phyloP scores from a whole-genome alignment of 1,140 invertebrate genomes.

The Galleria mellonella region DNA sequence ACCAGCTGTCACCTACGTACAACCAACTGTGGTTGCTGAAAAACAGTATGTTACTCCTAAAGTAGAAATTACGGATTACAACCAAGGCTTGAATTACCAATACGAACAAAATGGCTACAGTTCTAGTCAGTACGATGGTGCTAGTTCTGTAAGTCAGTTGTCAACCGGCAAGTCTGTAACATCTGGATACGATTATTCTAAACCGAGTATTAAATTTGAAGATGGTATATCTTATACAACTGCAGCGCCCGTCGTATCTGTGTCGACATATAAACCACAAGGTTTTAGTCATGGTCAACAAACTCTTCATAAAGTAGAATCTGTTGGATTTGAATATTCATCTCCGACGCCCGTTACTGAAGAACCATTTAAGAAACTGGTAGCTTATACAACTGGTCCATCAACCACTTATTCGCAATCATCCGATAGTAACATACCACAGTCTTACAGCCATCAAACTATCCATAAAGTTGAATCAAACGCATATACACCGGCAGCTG shows the following conservation, averaged over 20 bases:
- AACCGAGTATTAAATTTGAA: slow-evolving; percentile 58
- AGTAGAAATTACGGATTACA: slow-evolving; percentile 33
- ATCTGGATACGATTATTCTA: slow-evolving; percentile 62
- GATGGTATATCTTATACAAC: slow-evolving; percentile 49
- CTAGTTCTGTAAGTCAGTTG: slow-evolving; percentile 7
- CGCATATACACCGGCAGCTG: no score
- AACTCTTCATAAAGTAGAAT: slow-evolving; percentile 42
- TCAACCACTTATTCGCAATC: slow-evolving; percentile 35
- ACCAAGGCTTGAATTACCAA: slow-evolving; percentile 38
- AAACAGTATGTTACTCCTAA: slow-evolving; percentile 31
- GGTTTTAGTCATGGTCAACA: slow-evolving; percentile 44
- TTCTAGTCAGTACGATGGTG: slow-evolving; percentile 4
- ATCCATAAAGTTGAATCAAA: slow-evolving; percentile 20
- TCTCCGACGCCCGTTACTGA: slow-evolving; percentile 49
- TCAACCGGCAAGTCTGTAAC: slow-evolving; percentile 18
- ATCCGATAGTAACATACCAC: slow-evolving; percentile 22
- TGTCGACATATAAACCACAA: slow-evolving; percentile 46
- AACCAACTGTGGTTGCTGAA: slow-evolving; percentile 45
- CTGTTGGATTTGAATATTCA: slow-evolving; percentile 37
- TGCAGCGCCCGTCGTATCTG: slow-evolving; percentile 28
- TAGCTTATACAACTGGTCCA: slow-evolving; percentile 70
- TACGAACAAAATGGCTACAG: slow-evolving; percentile 25
- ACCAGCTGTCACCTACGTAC: slow-evolving; percentile 55
- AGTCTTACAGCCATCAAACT: slow-evolving; percentile 33
- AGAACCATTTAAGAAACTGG: slow-evolving; percentile 62